phyloP scores from a whole-genome alignment of 2,888 invertebrate species.

The Petrolisthes manimaculis region DNA sequence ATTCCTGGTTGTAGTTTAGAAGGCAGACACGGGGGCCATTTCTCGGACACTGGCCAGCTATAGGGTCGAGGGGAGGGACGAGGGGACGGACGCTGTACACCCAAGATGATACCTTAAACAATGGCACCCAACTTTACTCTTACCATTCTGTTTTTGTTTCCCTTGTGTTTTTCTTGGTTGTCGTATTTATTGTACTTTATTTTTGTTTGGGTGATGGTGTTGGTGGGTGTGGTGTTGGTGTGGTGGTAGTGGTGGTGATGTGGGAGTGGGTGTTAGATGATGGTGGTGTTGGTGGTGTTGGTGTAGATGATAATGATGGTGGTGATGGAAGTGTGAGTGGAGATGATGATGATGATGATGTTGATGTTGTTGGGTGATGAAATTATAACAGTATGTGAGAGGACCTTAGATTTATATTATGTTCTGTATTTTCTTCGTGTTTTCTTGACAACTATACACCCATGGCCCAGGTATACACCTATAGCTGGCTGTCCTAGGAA shows the following conservation, averaged over 20 bases:
- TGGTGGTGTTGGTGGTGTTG: background rate
- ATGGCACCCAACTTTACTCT: background rate
- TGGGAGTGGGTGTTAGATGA: background rate
- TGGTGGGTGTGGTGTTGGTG: background rate
- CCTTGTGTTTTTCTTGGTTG: background rate
- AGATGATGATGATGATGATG: too few species aligned
- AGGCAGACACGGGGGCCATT: slow-evolving; percentile 25
- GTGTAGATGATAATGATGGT: background rate
- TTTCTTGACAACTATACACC: too few species aligned
- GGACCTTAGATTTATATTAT: too few species aligned
- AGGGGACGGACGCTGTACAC: background rate
- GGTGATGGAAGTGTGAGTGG: too few species aligned
- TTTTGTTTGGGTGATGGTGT: background rate
- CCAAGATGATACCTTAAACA: slow-evolving; percentile 22
- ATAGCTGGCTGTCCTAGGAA: too few species aligned
- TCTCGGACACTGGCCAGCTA: slow-evolving; percentile 41
- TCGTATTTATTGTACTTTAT: background rate
- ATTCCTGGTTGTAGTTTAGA: too few species aligned
- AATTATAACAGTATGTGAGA: too few species aligned
- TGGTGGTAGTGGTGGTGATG: background rate
- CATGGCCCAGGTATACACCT: too few species aligned
- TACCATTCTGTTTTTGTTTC: background rate
- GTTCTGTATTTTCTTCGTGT: too few species aligned
- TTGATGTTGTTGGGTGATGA: too few species aligned
- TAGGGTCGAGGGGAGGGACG: background rate